Conservation (phyloP, 2,113 vertebrate genomes). For the Rhegmatorhina hoffmannsi region DNA sequence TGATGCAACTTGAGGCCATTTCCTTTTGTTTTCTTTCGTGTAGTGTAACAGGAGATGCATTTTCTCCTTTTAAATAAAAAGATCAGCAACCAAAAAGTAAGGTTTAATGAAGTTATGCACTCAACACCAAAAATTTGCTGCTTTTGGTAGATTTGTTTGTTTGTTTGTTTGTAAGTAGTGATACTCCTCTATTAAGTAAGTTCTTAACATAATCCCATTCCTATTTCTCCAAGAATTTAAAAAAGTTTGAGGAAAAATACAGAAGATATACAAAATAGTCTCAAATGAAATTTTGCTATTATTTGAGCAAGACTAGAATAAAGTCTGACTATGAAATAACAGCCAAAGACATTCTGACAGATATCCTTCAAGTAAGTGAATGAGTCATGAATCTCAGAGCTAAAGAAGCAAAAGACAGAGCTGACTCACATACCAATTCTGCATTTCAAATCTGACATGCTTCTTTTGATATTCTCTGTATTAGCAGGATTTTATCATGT, state of each 20-base stretch:
- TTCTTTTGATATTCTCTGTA: background rate
- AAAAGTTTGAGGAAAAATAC: background rate
- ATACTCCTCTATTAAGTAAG: background rate
- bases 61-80: background rate
- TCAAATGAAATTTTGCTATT: background rate
- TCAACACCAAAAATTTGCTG: background rate
- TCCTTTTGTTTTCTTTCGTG: background rate
- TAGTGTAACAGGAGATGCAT: background rate
- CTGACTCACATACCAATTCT: conserved; percentile 4
- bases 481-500: background rate
- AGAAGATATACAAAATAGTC: background rate
- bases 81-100: background rate
- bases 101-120: background rate
- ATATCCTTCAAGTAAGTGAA: background rate
- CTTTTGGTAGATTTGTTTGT: background rate
- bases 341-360: conserved; percentile 1
- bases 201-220: background rate
- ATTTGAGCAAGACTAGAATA: background rate
- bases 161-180: background rate
- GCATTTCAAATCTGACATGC: background rate
- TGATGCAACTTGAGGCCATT: background rate
- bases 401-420: conserved; percentile 1
- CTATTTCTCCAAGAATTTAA: background rate
- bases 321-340: background rate
- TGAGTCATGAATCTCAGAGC: background rate